Evolutionary conservation across 2,888 invertebrate genomes (phyloP).

Genomic region (Tachina grossa): DNA sequence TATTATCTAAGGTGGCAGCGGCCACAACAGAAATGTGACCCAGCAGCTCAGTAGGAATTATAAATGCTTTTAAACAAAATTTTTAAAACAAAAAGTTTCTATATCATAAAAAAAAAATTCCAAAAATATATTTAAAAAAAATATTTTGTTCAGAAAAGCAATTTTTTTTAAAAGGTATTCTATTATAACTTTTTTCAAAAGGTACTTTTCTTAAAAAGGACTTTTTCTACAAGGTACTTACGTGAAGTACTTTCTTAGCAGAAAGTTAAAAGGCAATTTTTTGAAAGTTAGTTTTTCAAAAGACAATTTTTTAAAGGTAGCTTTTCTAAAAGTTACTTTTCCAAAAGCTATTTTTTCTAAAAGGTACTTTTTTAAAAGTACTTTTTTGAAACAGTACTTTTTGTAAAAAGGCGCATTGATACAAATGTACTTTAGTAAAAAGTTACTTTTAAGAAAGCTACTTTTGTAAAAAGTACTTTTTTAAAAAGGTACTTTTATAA

Average conservation of each 20-base stretch:
- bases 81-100: too few species aligned
- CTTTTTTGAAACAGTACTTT: background rate
- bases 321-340: background rate
- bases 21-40: background rate
- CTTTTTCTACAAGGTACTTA: background rate
- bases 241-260: background rate
- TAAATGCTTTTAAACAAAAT: background rate
- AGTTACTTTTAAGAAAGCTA: too few species aligned
- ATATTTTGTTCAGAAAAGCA: too few species aligned
- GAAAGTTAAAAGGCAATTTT: background rate
- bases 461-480: too few species aligned
- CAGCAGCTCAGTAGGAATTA: conserved; percentile 14
- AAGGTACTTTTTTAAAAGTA: background rate
- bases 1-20: conserved; percentile 28
- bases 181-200: too few species aligned
- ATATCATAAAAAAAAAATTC: too few species aligned
- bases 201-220: background rate
- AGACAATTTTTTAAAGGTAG: background rate
- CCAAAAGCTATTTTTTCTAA: background rate
- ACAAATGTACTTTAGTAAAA: too few species aligned
- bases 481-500: too few species aligned
- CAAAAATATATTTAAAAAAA: too few species aligned
- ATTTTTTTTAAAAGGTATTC: too few species aligned
- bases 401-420: background rate
- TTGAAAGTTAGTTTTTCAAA: background rate